Evolutionary conservation across 2,888 invertebrate species (phyloP).

Genomic region (Aspidiotus destructor): DNA sequence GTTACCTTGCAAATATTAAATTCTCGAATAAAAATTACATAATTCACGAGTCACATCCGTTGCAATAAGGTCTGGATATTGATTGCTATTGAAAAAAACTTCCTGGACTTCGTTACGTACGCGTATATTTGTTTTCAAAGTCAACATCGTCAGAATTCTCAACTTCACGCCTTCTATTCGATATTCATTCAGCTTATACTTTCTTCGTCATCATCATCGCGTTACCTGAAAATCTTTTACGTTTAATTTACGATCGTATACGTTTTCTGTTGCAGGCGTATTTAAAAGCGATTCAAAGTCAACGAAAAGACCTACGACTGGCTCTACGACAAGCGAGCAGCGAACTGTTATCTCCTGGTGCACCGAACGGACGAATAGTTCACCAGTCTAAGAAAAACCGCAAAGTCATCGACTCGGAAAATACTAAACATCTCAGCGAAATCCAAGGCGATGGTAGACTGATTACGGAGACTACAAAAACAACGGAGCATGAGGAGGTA

Average conservation of each 20-base stretch:
- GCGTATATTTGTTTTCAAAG: background rate
- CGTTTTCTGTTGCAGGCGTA: conserved; percentile 53
- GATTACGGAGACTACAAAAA: conserved; percentile 73
- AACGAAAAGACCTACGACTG: conserved; percentile 58
- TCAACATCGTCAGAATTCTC: background rate
- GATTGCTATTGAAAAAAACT: conserved; percentile 21
- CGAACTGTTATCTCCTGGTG: conserved; percentile 50
- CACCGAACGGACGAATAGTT: conserved; percentile 54
- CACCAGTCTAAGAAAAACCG: conserved; percentile 65
- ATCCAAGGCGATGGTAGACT: conserved; percentile 72
- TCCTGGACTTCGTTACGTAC: background rate
- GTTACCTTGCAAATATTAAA: background rate
- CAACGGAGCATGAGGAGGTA: conserved; percentile 70
- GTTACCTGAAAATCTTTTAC: background rate
- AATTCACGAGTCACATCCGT: background rate
- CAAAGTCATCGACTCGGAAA: conserved; percentile 78
- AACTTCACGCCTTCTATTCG: no score
- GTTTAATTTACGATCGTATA: background rate
- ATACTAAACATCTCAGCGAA: conserved; percentile 65
- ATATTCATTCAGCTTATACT: no score
- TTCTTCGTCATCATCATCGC: no score
- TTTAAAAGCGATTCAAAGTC: conserved; percentile 52
- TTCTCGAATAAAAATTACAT: background rate
- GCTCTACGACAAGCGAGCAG: conserved; percentile 45
- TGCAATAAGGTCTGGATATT: background rate